Evolutionary conservation across 2,113 vertebrate species (phyloP), one percentile per base, ranked within the genome.

Genomic region (Phrynosoma blainvillii): DNA sequence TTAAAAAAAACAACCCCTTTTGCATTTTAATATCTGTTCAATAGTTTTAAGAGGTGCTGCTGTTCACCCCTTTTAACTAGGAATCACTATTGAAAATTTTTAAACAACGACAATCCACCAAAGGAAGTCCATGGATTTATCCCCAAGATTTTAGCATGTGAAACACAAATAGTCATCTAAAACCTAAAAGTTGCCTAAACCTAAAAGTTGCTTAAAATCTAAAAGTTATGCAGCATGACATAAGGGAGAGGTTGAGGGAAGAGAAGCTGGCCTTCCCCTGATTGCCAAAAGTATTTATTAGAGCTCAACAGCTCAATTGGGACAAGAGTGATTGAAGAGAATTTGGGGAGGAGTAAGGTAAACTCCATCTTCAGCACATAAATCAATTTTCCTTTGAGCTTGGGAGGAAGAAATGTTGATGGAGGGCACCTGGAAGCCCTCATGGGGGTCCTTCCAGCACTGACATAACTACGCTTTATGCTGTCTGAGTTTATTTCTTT

Each of bases 401-500:
- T 87, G 40, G 56, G 81, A 23, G 92, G 47, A 30, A 88, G 75
- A 40, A 62, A 81, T 79, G 76, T 79, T 89, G 91, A 88, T n/a
- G 85, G 89, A 90, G 84, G 32, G 47, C 62, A 91, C 7, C 1
- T 84, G 87, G 54, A 82, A 92, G 36, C 0, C 40, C 56, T 70
- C 79, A n/a, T 14, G 32, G 8, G 86, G 52, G 79, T 14, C 54
- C 32, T 1, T 83, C 47, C 68, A 92, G 21, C 32, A 78, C 14
- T 70, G 62, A 70, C 32, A 90, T 59, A 23, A 54, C 14, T 88
- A 66, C 89, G 92, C 79, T 90, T 95, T 93, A 92, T 94, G 94
- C 92, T 92, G 94, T 93, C 78, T 81, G 90, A 86, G 87, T 95
- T 95, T 94, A 95, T 95, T 96, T 95, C 92, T 85, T 95, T 95